A percentile compares a stretch with the other conserved stretches of the same genome.
phyloP scores from a whole-genome alignment of 53 echinoderm and acorn worm genomes.

The Mesocentrotus franciscanus region DNA sequence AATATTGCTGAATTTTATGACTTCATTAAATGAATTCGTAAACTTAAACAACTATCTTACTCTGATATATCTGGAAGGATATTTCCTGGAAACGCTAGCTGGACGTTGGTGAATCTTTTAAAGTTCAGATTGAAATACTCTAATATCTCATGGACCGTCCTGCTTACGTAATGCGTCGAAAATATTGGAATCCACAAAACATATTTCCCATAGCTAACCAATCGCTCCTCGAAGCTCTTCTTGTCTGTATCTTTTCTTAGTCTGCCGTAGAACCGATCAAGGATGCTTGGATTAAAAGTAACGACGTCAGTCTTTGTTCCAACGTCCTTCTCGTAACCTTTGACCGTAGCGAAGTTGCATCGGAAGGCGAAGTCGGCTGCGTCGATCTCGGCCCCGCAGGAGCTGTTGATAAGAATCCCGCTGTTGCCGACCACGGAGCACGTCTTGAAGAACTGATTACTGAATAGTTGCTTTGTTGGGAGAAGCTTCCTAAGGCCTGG shows the following conservation, averaged over 20 bases:
- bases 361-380: slow-evolving; percentile 83
- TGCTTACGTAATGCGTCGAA: slow-evolving; percentile 76
- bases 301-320: slow-evolving; percentile 86
- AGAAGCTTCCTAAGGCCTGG: slow-evolving; percentile 80
- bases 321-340: slow-evolving; percentile 89
- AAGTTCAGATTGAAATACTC: slow-evolving; percentile 83
- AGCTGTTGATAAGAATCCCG: slow-evolving; percentile 91
- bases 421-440: slow-evolving; percentile 97
- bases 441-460: slow-evolving; percentile 77
- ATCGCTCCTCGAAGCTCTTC: slow-evolving; percentile 69
- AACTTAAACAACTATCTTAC: slow-evolving; percentile 65
- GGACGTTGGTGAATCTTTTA: slow-evolving; percentile 81
- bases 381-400: slow-evolving; percentile 85
- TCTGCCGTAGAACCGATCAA: slow-evolving; percentile 78
- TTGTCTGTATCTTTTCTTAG: slow-evolving; percentile 70
- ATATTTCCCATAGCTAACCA: slow-evolving; percentile 88
- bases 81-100: slow-evolving; percentile 95
- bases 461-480: slow-evolving; percentile 82
- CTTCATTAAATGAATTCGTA: neutral
- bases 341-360: slow-evolving; percentile 92
- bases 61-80: slow-evolving; percentile 87
- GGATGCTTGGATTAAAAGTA: slow-evolving; percentile 97
- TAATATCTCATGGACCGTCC: slow-evolving; percentile 80
- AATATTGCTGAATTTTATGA: neutral
- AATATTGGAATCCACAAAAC: slow-evolving; percentile 96